Percentiles rank a stretch among this genome's conserved stretches.
Conservation (phyloP, 1,140 invertebrate genomes). For the Trachymyrmex cornetzi region DNA sequence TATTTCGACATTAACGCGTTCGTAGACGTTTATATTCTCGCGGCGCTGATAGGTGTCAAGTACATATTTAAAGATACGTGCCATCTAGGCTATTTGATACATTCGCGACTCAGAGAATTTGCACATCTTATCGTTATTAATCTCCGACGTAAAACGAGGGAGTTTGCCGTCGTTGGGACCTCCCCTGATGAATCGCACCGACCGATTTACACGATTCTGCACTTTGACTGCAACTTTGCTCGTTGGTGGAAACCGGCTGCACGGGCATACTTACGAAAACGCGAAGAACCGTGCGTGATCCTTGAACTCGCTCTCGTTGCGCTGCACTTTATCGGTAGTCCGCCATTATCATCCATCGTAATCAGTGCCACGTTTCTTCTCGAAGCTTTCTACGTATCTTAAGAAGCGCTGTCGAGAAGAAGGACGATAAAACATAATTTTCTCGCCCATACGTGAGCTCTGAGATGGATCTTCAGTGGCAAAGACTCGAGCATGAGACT, state of each 20-base stretch:
- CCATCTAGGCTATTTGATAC: neutral
- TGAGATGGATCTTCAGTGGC: neutral
- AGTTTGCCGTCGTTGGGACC: constrained; percentile 20
- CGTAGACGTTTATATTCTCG: neutral
- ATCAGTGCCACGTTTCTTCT: constrained; percentile 61
- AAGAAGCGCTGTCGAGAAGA: constrained; percentile 44
- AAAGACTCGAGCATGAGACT: neutral
- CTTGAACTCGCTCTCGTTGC: constrained; percentile 38
- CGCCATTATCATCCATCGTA: constrained; percentile 64
- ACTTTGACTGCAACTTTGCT: constrained; percentile 68
- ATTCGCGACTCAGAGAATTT: neutral
- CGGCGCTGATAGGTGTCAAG: neutral
- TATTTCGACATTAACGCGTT: neutral
- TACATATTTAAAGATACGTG: neutral
- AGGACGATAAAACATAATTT: constrained; percentile 63
- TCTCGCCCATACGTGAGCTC: constrained; percentile 46
- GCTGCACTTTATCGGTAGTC: constrained; percentile 53
- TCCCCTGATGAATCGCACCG: constrained; percentile 60
- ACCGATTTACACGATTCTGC: constrained; percentile 77
- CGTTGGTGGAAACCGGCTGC: constrained; percentile 50
- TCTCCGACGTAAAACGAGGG: constrained; percentile 37
- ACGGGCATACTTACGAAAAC: constrained; percentile 39
- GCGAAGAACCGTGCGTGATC: constrained; percentile 50
- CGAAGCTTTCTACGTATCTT: constrained; percentile 60
- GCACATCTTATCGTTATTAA: constrained; percentile 68